Evolutionary conservation across 2,888 invertebrate genomes (phyloP).

Genomic region (Colostygia pectinataria): DNA sequence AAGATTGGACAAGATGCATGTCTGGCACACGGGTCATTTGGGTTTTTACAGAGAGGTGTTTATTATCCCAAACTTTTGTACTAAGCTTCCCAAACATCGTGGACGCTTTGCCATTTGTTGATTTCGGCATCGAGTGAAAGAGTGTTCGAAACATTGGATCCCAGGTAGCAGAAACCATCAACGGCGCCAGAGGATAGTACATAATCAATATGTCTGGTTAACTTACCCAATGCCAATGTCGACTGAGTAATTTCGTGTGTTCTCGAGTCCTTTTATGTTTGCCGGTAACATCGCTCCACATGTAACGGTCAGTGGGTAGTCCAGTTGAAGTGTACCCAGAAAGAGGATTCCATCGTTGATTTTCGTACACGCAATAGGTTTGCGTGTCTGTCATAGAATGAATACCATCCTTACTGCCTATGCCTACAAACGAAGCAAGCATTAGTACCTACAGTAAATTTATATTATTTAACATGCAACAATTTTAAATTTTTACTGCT

Average conservation of each 20-base stretch:
- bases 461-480: not conserved
- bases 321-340: conserved; percentile 94
- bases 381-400: conserved; percentile 92
- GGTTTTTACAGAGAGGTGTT: too few species aligned
- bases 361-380: conserved; percentile 95
- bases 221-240: conserved; percentile 94
- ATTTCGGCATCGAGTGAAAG: too few species aligned
- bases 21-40: too few species aligned
- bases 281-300: conserved; percentile 96
- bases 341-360: conserved; percentile 96
- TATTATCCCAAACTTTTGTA: too few species aligned
- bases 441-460: not conserved
- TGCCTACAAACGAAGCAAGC: conserved; percentile 44
- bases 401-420: conserved; percentile 72
- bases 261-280: conserved; percentile 92
- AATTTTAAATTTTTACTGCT: not conserved
- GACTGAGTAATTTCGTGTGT: conserved; percentile 91
- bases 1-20: too few species aligned
- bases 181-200: too few species aligned
- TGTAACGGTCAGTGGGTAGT: conserved; percentile 92
- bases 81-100: too few species aligned
- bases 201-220: not conserved
- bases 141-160: too few species aligned
- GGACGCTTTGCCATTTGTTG: too few species aligned
- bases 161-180: too few species aligned